Conservation (phyloP, 1,140 invertebrate genomes). For the Dufourea novaeangliae region DNA sequence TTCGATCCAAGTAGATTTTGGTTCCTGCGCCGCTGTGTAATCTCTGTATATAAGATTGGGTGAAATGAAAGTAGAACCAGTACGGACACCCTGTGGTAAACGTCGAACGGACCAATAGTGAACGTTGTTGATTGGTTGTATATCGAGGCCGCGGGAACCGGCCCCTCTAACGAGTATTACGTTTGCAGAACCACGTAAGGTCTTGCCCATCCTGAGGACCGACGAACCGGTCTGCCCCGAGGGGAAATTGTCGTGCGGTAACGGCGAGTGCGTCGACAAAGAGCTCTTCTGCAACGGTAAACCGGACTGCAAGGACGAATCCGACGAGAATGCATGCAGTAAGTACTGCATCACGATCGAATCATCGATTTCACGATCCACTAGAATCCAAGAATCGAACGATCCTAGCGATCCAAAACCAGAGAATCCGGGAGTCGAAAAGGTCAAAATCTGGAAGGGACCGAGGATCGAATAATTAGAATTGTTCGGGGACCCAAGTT, state of each 20-base stretch:
- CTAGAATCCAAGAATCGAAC: background rate
- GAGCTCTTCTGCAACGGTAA: constrained; percentile 96
- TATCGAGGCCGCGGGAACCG: constrained; percentile 28
- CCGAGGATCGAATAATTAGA: too few species aligned
- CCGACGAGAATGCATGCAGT: constrained; percentile 97
- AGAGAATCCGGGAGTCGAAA: too few species aligned
- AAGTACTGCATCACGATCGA: constrained; percentile 81
- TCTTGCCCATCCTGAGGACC: constrained; percentile 93
- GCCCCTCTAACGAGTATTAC: constrained; percentile 52
- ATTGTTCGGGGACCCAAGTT: too few species aligned
- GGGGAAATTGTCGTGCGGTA: constrained; percentile 93
- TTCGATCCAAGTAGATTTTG: constrained; percentile 11
- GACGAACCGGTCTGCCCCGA: constrained; percentile 95
- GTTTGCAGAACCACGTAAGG: constrained; percentile 91
- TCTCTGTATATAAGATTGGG: constrained; percentile 39
- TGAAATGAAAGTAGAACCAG: constrained; percentile 45
- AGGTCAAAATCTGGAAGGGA: too few species aligned
- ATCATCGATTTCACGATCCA: background rate
- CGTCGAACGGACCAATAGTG: constrained; percentile 8
- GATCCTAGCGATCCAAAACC: too few species aligned
- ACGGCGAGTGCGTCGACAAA: constrained; percentile 94
- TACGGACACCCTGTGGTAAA: constrained; percentile 20
- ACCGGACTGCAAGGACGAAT: constrained; percentile 95
- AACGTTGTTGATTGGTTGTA: constrained; percentile 13
- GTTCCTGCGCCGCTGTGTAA: constrained; percentile 36